phyloP scores from a whole-genome alignment of 2,888 invertebrate genomes.

The Xestia rhomboidea region DNA sequence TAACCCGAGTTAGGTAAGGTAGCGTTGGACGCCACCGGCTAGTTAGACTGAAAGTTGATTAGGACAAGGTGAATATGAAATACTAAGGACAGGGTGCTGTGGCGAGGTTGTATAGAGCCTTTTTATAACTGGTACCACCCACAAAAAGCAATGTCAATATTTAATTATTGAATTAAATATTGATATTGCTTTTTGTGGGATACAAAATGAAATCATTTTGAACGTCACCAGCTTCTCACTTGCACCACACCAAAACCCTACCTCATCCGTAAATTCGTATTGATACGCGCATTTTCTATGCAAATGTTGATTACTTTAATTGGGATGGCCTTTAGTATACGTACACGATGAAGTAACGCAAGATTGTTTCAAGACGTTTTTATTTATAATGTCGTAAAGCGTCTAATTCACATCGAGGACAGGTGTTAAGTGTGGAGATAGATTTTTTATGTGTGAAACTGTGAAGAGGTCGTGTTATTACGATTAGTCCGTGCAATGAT shows the following conservation, averaged over 20 bases:
- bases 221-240: constrained; percentile 40
- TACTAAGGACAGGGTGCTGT: no score
- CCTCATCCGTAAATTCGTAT: constrained; percentile 70
- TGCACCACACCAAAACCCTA: constrained; percentile 64
- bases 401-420: constrained; percentile 68
- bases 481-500: constrained; percentile 50
- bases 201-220: neutral
- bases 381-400: constrained; percentile 66
- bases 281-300: constrained; percentile 79
- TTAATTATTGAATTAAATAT: no score
- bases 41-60: neutral
- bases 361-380: constrained; percentile 63
- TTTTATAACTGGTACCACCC: neutral
- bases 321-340: constrained; percentile 76
- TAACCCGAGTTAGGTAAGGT: neutral
- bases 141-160: no score
- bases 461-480: constrained; percentile 63
- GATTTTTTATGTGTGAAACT: constrained; percentile 45
- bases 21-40: neutral
- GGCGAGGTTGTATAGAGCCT: neutral
- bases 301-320: constrained; percentile 80
- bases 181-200: neutral
- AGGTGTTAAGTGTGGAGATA: constrained; percentile 52
- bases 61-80: neutral
- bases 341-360: constrained; percentile 64